Percentiles rank a stretch among this genome's conserved stretches.
These are phyloP conservation scores for Nudaria mundana DNA, from an alignment of 2,888 invertebrate genomes.

Conservation along the genomic window DNA sequence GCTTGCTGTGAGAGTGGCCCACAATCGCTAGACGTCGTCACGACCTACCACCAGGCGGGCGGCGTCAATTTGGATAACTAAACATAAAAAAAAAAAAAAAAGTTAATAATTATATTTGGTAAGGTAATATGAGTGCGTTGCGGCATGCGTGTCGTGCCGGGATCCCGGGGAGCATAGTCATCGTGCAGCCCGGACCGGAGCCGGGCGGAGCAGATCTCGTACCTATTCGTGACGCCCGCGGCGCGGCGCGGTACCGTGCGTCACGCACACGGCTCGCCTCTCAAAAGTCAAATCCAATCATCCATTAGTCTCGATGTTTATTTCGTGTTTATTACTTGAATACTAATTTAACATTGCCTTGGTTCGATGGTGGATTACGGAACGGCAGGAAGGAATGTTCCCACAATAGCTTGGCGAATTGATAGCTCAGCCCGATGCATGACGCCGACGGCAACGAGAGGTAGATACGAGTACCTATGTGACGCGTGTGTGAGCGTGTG, in stretches of 20 bases:
- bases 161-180: background rate
- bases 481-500: too few species aligned
- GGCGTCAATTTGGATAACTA: too few species aligned
- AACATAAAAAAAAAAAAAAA: too few species aligned
- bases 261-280: constrained; percentile 3
- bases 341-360: constrained; percentile 56
- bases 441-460: too few species aligned
- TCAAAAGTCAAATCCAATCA: constrained; percentile 55
- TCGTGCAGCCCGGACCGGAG: background rate
- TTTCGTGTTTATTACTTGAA: constrained; percentile 66
- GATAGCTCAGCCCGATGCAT: background rate
- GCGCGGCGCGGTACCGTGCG: constrained; percentile 18
- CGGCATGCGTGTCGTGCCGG: too few species aligned
- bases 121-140: constrained; percentile 30
- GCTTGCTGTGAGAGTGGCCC: too few species aligned
- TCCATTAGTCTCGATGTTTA: constrained; percentile 74
- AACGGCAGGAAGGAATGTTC: constrained; percentile 32
- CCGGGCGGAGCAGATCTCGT: constrained; percentile 17
- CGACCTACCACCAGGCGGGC: too few species aligned
- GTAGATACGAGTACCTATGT: too few species aligned
- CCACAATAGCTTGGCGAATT: constrained; percentile 19
- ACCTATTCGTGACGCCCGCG: constrained; percentile 7
- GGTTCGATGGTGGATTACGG: constrained; percentile 50
- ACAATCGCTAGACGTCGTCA: too few species aligned
- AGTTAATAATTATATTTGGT: too few species aligned